Evolutionary conservation across 2,113 vertebrate genomes (phyloP).

Genomic region (Megalops atlanticus): DNA sequence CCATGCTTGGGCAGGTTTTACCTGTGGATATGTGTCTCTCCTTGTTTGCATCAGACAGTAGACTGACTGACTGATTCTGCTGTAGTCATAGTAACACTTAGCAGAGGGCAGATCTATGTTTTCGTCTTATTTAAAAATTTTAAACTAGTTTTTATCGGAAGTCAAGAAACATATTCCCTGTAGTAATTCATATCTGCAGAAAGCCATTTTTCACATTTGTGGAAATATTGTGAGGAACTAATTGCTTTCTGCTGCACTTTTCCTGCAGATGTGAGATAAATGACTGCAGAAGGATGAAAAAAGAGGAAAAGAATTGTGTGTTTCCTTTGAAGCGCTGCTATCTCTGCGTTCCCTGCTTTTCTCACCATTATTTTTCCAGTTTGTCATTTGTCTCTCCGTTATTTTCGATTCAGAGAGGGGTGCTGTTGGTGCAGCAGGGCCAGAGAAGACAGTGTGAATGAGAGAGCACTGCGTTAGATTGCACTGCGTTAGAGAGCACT

Average conservation of each 20-base stretch:
- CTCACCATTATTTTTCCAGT: not conserved
- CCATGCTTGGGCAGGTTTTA: not conserved
- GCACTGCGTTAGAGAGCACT: too few relatives aligned
- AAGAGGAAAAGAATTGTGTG: not conserved
- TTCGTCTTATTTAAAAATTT: not conserved
- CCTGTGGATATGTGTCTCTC: not conserved
- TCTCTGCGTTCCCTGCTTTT: not conserved
- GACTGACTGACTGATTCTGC: not conserved
- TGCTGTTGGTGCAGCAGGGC: not conserved
- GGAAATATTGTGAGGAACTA: slow-evolving; percentile 9
- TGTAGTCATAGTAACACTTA: not conserved
- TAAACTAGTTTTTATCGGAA: not conserved
- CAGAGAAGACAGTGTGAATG: not conserved
- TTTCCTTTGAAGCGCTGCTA: not conserved
- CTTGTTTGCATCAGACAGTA: not conserved
- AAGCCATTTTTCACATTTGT: not conserved
- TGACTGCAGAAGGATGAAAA: not conserved
- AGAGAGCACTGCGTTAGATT: too few relatives aligned
- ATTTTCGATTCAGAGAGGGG: not conserved
- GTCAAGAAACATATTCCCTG: not conserved
- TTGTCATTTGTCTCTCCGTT: not conserved
- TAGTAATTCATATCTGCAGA: not conserved
- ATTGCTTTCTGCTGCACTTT: slow-evolving; percentile 6
- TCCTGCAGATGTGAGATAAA: slow-evolving; percentile 2
- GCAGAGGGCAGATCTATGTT: not conserved